These are phyloP conservation scores for Gallinago jamesoni DNA, from an alignment of 2,113 vertebrate species.

Conservation along the genomic window DNA sequence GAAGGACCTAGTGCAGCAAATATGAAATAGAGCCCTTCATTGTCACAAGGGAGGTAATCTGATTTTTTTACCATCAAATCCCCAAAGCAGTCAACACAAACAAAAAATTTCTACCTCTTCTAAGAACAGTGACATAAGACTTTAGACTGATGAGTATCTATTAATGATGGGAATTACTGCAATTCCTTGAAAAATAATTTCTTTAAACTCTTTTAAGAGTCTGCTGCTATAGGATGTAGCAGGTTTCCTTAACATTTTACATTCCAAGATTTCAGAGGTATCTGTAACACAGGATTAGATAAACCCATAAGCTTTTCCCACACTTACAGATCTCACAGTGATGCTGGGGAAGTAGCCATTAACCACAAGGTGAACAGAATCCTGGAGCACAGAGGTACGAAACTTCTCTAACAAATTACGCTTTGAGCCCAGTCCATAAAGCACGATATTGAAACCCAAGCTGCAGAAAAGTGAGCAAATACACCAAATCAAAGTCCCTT, in stretches of 20 bases:
- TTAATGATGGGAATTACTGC: background rate
- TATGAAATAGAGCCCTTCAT: background rate
- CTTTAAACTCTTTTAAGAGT: background rate
- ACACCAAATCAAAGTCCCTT: background rate
- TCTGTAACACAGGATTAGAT: background rate
- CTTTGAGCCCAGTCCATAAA: slow-evolving; percentile 96
- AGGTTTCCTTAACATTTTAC: background rate
- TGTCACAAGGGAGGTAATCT: background rate
- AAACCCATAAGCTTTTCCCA: slow-evolving; percentile 1
- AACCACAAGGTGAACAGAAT: slow-evolving; percentile 88
- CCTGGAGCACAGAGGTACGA: slow-evolving; percentile 79
- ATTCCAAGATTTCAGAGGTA: background rate
- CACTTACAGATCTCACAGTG: slow-evolving; percentile 90
- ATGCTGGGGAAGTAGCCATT: slow-evolving; percentile 98
- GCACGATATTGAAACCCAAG: slow-evolving; percentile 91
- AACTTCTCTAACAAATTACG: slow-evolving; percentile 91
- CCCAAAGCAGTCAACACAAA: background rate
- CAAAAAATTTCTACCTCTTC: background rate
- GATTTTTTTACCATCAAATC: background rate
- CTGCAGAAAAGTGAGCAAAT: slow-evolving; percentile 64
- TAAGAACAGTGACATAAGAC: background rate
- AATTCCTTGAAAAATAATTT: background rate
- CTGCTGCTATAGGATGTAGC: background rate
- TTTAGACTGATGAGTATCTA: background rate
- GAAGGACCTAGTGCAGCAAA: background rate